These are phyloP conservation scores for Eufriesea mexicana DNA, from an alignment of 1,140 invertebrate genomes.

Conservation along the genomic window DNA sequence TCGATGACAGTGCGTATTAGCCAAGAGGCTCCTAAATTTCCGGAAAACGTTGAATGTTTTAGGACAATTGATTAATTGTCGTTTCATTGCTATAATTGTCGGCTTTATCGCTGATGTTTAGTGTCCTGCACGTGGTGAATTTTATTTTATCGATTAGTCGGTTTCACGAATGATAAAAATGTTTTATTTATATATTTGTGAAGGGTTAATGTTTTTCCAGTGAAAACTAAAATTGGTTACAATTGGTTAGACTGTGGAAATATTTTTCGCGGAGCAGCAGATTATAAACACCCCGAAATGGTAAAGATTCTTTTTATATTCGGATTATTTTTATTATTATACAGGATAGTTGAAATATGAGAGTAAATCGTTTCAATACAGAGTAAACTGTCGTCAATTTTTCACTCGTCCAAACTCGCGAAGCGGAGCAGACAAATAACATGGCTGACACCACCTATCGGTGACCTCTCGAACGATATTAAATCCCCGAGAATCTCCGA, in stretches of 20 bases:
- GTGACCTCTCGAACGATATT: constrained; percentile 1
- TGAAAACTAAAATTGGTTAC: neutral
- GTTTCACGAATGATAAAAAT: too few species aligned
- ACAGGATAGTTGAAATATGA: neutral
- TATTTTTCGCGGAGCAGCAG: too few species aligned
- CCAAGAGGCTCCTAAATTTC: neutral
- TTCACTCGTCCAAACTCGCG: neutral
- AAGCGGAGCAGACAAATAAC: neutral
- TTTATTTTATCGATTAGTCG: neutral
- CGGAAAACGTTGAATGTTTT: neutral
- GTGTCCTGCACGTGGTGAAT: neutral
- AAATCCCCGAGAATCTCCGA: neutral
- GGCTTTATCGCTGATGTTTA: neutral
- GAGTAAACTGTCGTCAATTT: neutral
- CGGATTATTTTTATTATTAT: too few species aligned
- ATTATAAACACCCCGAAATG: neutral
- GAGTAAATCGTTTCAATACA: neutral
- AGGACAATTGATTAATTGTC: neutral
- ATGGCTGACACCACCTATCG: constrained; percentile 41
- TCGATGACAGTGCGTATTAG: neutral
- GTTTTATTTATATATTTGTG: too few species aligned
- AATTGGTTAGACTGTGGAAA: neutral
- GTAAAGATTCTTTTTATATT: fast-evolving
- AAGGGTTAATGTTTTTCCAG: too few species aligned
- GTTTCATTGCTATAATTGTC: neutral